phyloP scores from a whole-genome alignment of 2,888 invertebrate species.

The Pharmacophagus antenor region DNA sequence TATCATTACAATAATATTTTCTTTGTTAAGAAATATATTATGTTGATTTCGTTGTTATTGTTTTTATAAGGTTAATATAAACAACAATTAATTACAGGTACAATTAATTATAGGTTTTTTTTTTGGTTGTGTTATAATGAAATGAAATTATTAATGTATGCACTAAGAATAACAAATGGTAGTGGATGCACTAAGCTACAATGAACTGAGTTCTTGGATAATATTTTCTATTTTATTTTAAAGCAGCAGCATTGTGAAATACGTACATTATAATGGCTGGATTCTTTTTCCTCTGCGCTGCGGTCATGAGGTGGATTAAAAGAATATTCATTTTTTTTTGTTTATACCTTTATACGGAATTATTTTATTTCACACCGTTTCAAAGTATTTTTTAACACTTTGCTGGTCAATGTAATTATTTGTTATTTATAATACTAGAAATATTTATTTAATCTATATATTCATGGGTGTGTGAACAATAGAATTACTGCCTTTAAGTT shows the following conservation, averaged over 20 bases:
- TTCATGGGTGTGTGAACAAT: too few species aligned
- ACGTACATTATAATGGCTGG: conserved; percentile 12
- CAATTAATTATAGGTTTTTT: too few species aligned
- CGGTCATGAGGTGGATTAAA: conserved; percentile 41
- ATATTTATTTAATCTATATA: too few species aligned
- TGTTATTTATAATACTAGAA: background rate
- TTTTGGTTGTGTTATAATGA: too few species aligned
- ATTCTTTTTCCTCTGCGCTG: conserved; percentile 9
- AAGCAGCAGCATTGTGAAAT: conserved; percentile 10
- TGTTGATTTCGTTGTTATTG: too few species aligned
- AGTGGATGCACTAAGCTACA: background rate
- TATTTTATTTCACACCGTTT: background rate
- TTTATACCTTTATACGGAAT: conserved; percentile 45
- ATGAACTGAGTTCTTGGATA: conserved; percentile 13
- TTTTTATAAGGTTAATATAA: too few species aligned
- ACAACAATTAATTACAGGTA: too few species aligned
- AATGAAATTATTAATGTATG: too few species aligned
- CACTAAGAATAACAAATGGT: background rate
- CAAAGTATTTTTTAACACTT: background rate
- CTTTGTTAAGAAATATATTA: too few species aligned
- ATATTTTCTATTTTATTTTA: conserved; percentile 22
- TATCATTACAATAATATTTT: too few species aligned
- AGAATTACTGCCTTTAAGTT: too few species aligned
- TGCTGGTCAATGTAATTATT: background rate
- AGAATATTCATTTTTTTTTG: conserved; percentile 59